Evolutionary conservation across 1,140 invertebrate species (phyloP).

Genomic region (Harpegnathos saltator): DNA sequence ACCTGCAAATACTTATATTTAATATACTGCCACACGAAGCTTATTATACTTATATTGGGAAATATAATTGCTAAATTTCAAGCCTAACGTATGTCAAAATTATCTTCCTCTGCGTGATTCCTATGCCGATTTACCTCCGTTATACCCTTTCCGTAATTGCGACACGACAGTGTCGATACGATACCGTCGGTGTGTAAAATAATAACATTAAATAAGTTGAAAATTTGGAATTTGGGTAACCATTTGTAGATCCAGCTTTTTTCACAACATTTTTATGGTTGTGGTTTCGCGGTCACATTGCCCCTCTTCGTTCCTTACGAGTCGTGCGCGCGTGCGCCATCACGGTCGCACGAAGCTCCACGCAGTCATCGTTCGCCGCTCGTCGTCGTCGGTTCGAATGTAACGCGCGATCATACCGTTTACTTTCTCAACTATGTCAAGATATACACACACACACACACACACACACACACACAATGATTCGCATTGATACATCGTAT

Average conservation of each 20-base stretch:
- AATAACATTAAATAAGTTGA: too few relatives aligned
- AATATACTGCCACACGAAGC: slow-evolving; percentile 52
- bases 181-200: too few relatives aligned
- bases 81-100: background rate
- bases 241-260: too few relatives aligned
- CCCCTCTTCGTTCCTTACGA: background rate
- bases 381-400: background rate
- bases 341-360: background rate
- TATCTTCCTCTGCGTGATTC: background rate
- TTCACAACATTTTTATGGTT: too few relatives aligned
- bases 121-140: background rate
- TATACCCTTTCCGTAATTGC: too few relatives aligned
- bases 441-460: too few relatives aligned
- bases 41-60: slow-evolving; percentile 39
- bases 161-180: too few relatives aligned
- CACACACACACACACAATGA: too few relatives aligned
- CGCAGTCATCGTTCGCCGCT: slow-evolving; percentile 26
- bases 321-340: background rate
- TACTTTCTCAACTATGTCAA: too few relatives aligned
- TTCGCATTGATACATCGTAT: too few relatives aligned
- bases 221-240: too few relatives aligned
- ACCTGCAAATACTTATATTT: slow-evolving; percentile 45
- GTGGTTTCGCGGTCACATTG: background rate
- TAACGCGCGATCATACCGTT: slow-evolving; percentile 8
- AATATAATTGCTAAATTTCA: slow-evolving; percentile 54